Evolutionary conservation across 2,797 vertebrate species (phyloP).

Genomic region (Telmatherina bonti): DNA sequence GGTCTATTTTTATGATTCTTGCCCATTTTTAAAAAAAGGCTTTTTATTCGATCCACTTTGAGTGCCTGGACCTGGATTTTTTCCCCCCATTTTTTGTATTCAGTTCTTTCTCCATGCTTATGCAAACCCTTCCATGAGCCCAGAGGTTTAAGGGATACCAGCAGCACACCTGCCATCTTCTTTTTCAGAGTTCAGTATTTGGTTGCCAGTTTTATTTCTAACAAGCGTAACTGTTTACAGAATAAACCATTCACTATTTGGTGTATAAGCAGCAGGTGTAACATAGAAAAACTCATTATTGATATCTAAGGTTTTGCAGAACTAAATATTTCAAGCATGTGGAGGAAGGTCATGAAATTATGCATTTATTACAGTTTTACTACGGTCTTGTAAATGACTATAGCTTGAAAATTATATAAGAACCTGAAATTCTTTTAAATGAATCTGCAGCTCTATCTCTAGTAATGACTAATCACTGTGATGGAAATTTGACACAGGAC

Average conservation of each 20-base stretch:
- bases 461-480: neutral
- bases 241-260: neutral
- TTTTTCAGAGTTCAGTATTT: neutral
- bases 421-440: neutral
- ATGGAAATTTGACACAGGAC: too few species aligned
- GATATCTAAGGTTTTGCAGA: neutral
- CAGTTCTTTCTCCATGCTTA: too few species aligned
- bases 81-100: too few species aligned
- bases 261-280: neutral
- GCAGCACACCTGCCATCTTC: too few species aligned
- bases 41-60: too few species aligned
- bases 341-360: neutral
- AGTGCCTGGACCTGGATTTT: too few species aligned
- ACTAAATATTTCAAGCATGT: neutral
- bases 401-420: neutral
- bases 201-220: neutral
- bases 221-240: neutral
- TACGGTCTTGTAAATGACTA: neutral
- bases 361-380: neutral
- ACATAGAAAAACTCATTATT: neutral
- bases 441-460: neutral
- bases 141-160: too few species aligned
- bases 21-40: too few species aligned
- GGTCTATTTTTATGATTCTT: too few species aligned
- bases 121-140: too few species aligned